Conservation (phyloP, 2,888 invertebrate species). For the Aelia acuminata region DNA sequence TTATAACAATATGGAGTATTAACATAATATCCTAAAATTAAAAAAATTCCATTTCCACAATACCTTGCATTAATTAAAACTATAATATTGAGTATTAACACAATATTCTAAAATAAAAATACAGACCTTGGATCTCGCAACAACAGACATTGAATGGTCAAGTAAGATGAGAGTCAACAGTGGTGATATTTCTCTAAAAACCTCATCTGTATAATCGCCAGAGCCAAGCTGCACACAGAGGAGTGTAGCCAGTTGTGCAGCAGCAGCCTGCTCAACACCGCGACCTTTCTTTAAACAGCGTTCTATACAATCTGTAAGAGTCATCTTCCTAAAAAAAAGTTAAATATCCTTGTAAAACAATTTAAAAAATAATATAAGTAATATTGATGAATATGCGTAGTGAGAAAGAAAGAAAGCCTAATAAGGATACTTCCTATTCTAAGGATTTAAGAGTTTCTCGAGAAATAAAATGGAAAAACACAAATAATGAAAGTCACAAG, state of each 20-base stretch:
- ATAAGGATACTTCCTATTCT: too few relatives aligned
- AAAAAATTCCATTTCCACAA: too few relatives aligned
- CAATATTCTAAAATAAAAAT: background rate
- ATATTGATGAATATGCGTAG: too few relatives aligned
- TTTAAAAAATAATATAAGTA: background rate
- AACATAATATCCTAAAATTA: background rate
- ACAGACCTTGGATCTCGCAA: conserved; percentile 82
- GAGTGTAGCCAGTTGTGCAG: conserved; percentile 85
- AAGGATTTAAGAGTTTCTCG: too few relatives aligned
- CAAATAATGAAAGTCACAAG: too few relatives aligned
- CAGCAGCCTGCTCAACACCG: conserved; percentile 85
- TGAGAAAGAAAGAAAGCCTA: too few relatives aligned
- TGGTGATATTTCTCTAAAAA: conserved; percentile 81
- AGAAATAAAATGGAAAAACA: background rate
- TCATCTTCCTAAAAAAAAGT: conserved; percentile 73
- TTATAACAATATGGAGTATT: too few relatives aligned
- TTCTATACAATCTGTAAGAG: conserved; percentile 86
- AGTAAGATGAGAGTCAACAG: conserved; percentile 79
- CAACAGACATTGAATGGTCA: conserved; percentile 82
- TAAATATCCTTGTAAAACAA: background rate
- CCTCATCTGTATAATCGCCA: conserved; percentile 77
- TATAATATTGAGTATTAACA: too few relatives aligned
- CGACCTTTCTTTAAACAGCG: conserved; percentile 86
- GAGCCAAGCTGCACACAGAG: conserved; percentile 87
- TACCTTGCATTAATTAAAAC: too few relatives aligned